Evolutionary conservation across 2,113 vertebrate genomes (phyloP), one percentile per base, ranked within the genome.

Genomic region (Cyanistes caeruleus): DNA sequence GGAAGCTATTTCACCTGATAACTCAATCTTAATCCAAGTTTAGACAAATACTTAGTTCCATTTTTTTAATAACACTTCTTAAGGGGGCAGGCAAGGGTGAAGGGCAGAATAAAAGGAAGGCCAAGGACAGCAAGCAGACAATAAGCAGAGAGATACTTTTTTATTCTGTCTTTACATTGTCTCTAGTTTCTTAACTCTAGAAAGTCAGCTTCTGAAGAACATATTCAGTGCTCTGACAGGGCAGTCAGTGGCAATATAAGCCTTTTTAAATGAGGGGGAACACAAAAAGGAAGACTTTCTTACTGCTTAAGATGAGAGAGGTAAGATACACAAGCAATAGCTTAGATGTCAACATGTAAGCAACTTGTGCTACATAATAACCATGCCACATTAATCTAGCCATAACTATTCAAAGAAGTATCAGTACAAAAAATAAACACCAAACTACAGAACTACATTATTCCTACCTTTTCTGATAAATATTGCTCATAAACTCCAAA

Each of bases 401-500:
- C 15, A 10, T 68, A 83, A 70, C 25, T 67, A 73, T 19, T 16
- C 18, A 43, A 65, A 89, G 37, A 58, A 83, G 25, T 44, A 46
- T 39, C 18, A 64, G 43, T 49, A 75, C 15, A 82, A 92, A 84
- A 25, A 80, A 48, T 41, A 86, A 53, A 39, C 51, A 56, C 13
- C 44, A 78, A 79, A 88, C 21, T 17, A 12, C 27, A 75, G 49
- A 80, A 87, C 11, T 83, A 84, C 63, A 13, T 58, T 39, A 89
- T 64, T 67, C 49, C 69, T 90, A 99, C 98, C 98, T 99, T 99
- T 96, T 99, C 99, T 81, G 99, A 99, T 94, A 99, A 99, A 97
- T 99, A 99, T 88, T 99, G 99, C 62, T 99, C 99, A 89, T 98
- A 99, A 95, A 99, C 98, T n/a, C 99, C 99, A 95, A 99, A 97